Conservation (phyloP, 2,797 vertebrate genomes). For the Hypotaenidia okinawae region DNA sequence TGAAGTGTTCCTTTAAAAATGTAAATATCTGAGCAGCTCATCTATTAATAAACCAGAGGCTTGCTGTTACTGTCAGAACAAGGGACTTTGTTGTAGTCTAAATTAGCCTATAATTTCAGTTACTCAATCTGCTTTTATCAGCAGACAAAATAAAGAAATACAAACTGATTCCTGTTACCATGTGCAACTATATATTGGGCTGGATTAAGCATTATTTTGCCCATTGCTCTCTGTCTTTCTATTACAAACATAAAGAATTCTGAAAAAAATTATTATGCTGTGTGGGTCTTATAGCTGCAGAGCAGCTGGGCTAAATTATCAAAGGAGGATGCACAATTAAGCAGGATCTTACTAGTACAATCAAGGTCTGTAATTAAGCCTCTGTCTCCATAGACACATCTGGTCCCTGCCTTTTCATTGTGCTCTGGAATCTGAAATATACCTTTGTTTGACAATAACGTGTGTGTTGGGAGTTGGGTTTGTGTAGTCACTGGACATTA, state of each 20-base stretch:
- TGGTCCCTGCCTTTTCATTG: conserved; percentile 15
- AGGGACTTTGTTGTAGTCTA: background rate
- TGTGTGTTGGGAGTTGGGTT: background rate
- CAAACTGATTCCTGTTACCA: background rate
- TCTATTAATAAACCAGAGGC: background rate
- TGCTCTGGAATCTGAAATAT: conserved; percentile 25
- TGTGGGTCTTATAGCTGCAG: background rate
- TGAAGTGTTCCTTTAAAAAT: conserved; percentile 6
- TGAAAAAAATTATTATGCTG: background rate
- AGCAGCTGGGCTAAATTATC: conserved; percentile 55
- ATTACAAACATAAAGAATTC: conserved; percentile 20
- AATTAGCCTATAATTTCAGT: background rate
- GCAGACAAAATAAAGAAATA: background rate
- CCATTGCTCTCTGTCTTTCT: background rate
- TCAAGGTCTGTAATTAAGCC: conserved; percentile 37
- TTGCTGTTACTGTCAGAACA: background rate
- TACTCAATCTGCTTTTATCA: background rate
- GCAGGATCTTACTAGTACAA: conserved; percentile 21
- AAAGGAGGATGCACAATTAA: conserved; percentile 57
- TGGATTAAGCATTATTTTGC: background rate
- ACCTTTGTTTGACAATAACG: background rate
- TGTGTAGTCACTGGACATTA: background rate
- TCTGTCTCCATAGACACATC: conserved; percentile 44
- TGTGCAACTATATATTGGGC: background rate
- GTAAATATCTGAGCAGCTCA: background rate